Percentiles rank a stretch among this genome's conserved stretches.
Evolutionary conservation across 2,797 vertebrate genomes (phyloP).

Genomic region (Melanotaenia pygmaea): DNA sequence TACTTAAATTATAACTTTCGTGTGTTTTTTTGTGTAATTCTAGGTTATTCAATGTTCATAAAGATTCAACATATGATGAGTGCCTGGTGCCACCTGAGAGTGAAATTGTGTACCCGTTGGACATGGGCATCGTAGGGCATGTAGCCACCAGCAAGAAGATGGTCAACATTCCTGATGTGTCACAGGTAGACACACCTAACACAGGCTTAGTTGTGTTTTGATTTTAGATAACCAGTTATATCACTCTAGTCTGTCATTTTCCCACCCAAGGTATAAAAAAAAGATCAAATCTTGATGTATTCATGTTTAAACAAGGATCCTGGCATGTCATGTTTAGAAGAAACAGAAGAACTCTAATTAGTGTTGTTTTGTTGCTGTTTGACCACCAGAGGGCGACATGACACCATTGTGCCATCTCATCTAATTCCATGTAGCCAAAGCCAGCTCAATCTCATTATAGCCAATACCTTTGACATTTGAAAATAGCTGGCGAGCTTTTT

Average conservation of each 20-base stretch:
- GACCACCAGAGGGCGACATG: constrained; percentile 70
- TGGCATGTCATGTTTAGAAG: too few species aligned
- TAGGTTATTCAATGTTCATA: constrained; percentile 88
- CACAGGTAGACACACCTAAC: constrained; percentile 76
- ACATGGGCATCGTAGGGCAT: constrained; percentile 88
- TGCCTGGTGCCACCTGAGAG: constrained; percentile 89
- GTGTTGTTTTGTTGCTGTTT: not conserved
- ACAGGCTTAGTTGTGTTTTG: not conserved
- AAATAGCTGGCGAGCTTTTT: constrained; percentile 52
- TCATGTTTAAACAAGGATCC: not conserved
- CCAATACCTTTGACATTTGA: constrained; percentile 67
- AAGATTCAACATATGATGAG: constrained; percentile 84
- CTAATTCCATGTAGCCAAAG: constrained; percentile 40
- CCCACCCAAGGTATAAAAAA: not conserved
- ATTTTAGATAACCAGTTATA: not conserved
- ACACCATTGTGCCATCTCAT: constrained; percentile 3
- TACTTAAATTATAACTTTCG: too few species aligned
- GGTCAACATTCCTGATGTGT: constrained; percentile 81
- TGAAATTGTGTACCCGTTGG: constrained; percentile 92
- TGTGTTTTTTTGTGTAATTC: not conserved
- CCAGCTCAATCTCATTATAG: constrained; percentile 63
- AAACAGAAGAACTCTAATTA: not conserved
- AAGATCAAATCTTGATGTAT: not conserved
- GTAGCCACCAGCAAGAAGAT: constrained; percentile 89
- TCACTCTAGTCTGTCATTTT: not conserved